Percentiles rank a stretch among this genome's conserved stretches.
Conservation (phyloP, 2,888 invertebrate genomes). For the Catocala sponsa region DNA sequence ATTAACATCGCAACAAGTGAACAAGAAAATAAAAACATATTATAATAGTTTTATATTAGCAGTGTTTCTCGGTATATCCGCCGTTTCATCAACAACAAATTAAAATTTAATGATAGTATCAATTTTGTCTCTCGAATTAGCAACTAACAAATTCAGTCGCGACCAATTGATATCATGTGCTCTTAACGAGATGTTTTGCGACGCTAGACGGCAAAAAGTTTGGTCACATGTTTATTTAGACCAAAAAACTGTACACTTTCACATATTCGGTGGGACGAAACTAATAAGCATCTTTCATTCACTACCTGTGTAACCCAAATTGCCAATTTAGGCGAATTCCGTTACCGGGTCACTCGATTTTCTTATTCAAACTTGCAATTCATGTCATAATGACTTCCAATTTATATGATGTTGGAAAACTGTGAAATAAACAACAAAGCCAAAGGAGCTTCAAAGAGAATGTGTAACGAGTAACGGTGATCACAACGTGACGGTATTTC, state of each 20-base stretch:
- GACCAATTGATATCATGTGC: slow-evolving; percentile 46
- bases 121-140: slow-evolving; percentile 41
- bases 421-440: slow-evolving; percentile 19
- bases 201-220: slow-evolving; percentile 27
- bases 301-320: slow-evolving; percentile 28
- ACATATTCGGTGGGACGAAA: slow-evolving; percentile 32
- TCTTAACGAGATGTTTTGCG: slow-evolving; percentile 39
- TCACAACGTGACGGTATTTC: slow-evolving; percentile 52
- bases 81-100: slow-evolving; percentile 22
- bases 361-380: slow-evolving; percentile 19
- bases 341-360: slow-evolving; percentile 9
- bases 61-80: slow-evolving; percentile 2
- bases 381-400: slow-evolving; percentile 18
- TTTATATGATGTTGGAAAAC: slow-evolving; percentile 19
- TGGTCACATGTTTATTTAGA: slow-evolving; percentile 43
- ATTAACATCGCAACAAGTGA: no score
- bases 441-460: slow-evolving; percentile 26
- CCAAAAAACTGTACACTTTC: slow-evolving; percentile 47
- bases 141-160: slow-evolving; percentile 24
- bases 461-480: slow-evolving; percentile 48
- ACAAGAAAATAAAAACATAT: no score
- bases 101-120: slow-evolving; percentile 35
- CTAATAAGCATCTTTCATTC: slow-evolving; percentile 30
- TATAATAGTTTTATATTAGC: background rate
- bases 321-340: slow-evolving; percentile 22